Conservation (phyloP, 2,888 invertebrate genomes). For the Elegia similella region DNA sequence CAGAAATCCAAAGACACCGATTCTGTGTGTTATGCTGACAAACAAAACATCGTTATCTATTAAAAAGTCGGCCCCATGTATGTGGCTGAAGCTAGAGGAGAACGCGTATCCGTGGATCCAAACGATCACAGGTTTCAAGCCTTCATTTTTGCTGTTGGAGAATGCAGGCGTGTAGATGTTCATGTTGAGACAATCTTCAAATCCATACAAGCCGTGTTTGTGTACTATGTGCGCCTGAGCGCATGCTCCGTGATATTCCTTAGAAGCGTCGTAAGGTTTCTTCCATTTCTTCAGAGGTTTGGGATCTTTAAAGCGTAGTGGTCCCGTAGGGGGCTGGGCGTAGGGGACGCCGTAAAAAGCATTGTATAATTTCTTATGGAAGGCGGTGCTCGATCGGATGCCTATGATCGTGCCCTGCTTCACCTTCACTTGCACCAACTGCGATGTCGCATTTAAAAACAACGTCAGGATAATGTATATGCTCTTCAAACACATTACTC, state of each 20-base stretch:
- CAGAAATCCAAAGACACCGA: constrained; percentile 69
- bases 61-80: constrained; percentile 68
- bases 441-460: constrained; percentile 17
- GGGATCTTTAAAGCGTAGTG: constrained; percentile 65
- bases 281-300: constrained; percentile 61
- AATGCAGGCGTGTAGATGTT: constrained; percentile 84
- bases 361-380: constrained; percentile 49
- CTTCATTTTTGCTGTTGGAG: constrained; percentile 34
- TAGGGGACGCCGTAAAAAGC: constrained; percentile 72
- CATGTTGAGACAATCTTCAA: constrained; percentile 84
- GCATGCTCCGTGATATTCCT: constrained; percentile 75
- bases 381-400: constrained; percentile 44
- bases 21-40: constrained; percentile 60
- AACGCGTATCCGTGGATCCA: constrained; percentile 75
- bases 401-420: constrained; percentile 58
- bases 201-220: constrained; percentile 61
- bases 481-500: constrained; percentile 33
- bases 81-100: constrained; percentile 66
- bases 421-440: constrained; percentile 47
- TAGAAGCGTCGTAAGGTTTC: constrained; percentile 80
- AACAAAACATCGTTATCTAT: constrained; percentile 64
- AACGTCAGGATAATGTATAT: constrained; percentile 34
- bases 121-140: constrained; percentile 54
- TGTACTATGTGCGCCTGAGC: constrained; percentile 82
- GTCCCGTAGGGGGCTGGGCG: constrained; percentile 55